Conservation (phyloP, 2,797 vertebrate species). For the Cyclura pinguis region DNA sequence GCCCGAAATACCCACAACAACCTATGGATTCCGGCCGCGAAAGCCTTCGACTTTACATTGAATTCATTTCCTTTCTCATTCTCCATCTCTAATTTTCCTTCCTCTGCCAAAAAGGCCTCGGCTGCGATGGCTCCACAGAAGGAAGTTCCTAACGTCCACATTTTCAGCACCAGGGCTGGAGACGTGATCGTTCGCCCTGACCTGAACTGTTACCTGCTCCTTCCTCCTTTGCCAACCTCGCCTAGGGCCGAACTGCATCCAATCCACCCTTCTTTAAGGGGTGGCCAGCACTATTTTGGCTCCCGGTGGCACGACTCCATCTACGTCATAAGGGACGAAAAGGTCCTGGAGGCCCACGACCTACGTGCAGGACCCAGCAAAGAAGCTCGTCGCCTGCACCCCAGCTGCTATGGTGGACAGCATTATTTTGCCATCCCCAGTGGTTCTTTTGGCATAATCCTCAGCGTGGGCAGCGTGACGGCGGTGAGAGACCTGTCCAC, state of each 20-base stretch:
- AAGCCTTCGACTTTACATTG: too few species aligned
- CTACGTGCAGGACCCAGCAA: background rate
- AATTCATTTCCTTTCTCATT: background rate
- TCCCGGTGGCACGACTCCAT: slow-evolving; percentile 13
- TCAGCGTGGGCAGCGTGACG: background rate
- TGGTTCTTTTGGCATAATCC: slow-evolving; percentile 9
- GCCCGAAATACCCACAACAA: too few species aligned
- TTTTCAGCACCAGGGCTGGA: slow-evolving; percentile 30
- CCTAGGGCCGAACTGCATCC: slow-evolving; percentile 3
- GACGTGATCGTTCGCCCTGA: slow-evolving; percentile 28
- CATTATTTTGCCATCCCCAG: background rate
- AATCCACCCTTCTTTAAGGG: background rate
- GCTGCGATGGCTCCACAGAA: background rate
- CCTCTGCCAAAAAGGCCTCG: background rate
- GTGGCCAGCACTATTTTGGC: slow-evolving; percentile 24
- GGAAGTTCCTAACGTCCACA: slow-evolving; percentile 14
- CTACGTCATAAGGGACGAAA: slow-evolving; percentile 15
- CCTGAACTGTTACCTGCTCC: slow-evolving; percentile 19
- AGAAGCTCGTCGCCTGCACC: background rate
- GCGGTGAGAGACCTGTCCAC: slow-evolving; percentile 13
- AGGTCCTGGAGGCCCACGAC: slow-evolving; percentile 1
- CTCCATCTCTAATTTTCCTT: background rate
- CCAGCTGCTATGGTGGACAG: slow-evolving; percentile 12
- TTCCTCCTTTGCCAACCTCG: background rate
- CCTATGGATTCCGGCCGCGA: too few species aligned